A percentile compares a stretch with the other conserved stretches of the same genome.
These are phyloP conservation scores for Mellilla xanthometata DNA, from an alignment of 2,888 invertebrate species.

Conservation along the genomic window DNA sequence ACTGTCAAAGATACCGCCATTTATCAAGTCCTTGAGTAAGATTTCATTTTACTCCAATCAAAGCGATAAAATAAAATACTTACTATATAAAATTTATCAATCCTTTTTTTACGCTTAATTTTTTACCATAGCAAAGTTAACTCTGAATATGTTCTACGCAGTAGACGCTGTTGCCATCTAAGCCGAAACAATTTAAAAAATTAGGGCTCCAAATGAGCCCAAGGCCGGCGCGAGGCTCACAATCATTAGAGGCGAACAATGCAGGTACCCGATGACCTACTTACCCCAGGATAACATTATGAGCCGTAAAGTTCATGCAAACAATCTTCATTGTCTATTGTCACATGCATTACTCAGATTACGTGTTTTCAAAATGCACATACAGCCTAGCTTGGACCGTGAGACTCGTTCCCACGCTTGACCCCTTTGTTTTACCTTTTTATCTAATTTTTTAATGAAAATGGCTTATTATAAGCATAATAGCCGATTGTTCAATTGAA, in stretches of 20 bases:
- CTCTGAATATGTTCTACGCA: too few relatives aligned
- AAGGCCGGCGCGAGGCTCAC: conserved; percentile 10
- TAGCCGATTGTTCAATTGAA: conserved; percentile 76
- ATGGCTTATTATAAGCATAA: conserved; percentile 71
- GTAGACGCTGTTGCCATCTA: too few relatives aligned
- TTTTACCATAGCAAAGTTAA: too few relatives aligned
- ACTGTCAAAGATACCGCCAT: too few relatives aligned
- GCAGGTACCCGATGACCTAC: conserved; percentile 29
- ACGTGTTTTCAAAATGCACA: conserved; percentile 40
- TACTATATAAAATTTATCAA: too few relatives aligned
- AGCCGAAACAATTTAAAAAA: conserved; percentile 7
- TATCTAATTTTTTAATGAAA: conserved; percentile 63
- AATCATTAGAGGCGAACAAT: conserved; percentile 22
- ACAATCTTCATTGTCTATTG: conserved; percentile 37
- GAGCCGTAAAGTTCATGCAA: conserved; percentile 29
- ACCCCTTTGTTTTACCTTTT: conserved; percentile 60
- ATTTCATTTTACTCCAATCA: too few relatives aligned
- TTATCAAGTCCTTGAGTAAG: too few relatives aligned
- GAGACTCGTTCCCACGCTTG: conserved; percentile 66
- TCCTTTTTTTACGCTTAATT: too few relatives aligned
- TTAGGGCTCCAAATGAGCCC: conserved; percentile 17
- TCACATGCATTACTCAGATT: conserved; percentile 28
- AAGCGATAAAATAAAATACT: too few relatives aligned
- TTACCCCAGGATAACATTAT: conserved; percentile 31
- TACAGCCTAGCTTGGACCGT: conserved; percentile 43